A percentile compares a stretch with the other conserved stretches of the same genome.
Evolutionary conservation across 2,888 invertebrate genomes (phyloP).

Genomic region (Sceliomorpha sp.): DNA sequence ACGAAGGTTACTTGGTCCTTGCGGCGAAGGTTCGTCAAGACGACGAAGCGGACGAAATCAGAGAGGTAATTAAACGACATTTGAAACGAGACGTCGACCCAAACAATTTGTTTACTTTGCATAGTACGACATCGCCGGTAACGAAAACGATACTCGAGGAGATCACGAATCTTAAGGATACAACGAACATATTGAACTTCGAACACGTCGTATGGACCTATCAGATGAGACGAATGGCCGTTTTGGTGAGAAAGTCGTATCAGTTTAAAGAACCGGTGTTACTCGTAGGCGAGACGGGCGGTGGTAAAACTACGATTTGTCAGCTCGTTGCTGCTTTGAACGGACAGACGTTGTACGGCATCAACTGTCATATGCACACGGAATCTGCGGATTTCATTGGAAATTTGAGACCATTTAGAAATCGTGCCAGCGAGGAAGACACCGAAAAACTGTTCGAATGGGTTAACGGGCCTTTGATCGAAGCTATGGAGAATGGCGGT

Average conservation of each 20-base stretch:
- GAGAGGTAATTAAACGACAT: slow-evolving; percentile 88
- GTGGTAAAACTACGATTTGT: slow-evolving; percentile 98
- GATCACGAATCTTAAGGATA: slow-evolving; percentile 82
- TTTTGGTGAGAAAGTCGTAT: slow-evolving; percentile 90
- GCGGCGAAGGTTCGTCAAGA: slow-evolving; percentile 94
- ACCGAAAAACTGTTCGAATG: slow-evolving; percentile 92
- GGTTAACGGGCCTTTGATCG: slow-evolving; percentile 97
- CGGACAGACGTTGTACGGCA: slow-evolving; percentile 86
- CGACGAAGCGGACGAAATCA: slow-evolving; percentile 91
- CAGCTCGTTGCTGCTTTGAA: slow-evolving; percentile 90
- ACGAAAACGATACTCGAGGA: slow-evolving; percentile 87
- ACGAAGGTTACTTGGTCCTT: slow-evolving; percentile 96
- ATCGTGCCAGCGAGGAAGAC: slow-evolving; percentile 82
- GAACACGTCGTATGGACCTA: slow-evolving; percentile 96
- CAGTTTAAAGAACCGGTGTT: slow-evolving; percentile 96
- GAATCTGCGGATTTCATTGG: slow-evolving; percentile 99
- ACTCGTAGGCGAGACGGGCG: slow-evolving; percentile 98
- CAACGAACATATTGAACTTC: slow-evolving; percentile 83
- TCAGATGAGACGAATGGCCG: slow-evolving; percentile 91
- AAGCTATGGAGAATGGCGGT: slow-evolving; percentile 92
- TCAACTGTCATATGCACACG: slow-evolving; percentile 99
- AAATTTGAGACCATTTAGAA: slow-evolving; percentile 93
- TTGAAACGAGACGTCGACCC: slow-evolving; percentile 89
- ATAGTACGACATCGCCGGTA: slow-evolving; percentile 87
- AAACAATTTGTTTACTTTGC: slow-evolving; percentile 86